Base-by-base conservation (phyloP, 2,797 vertebrate genomes). In the Protosalanx chinensis region DNA sequence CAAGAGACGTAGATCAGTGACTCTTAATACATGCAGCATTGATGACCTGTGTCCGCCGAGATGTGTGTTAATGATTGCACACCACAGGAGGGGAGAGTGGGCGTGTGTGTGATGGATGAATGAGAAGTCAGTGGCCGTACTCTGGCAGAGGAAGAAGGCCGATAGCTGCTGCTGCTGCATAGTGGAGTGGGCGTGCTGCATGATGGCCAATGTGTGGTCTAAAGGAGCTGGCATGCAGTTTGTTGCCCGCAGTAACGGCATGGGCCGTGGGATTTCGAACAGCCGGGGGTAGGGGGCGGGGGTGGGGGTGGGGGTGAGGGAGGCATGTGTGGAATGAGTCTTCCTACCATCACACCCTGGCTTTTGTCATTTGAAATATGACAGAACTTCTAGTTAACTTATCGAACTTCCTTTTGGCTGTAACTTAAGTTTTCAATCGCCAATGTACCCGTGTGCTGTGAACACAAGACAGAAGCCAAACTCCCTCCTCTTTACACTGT, bases 271-370 rank as follows among this genome's bases (percentile, higher is more conserved):
- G 74, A 70, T 77, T 76, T 76, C 71, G 78, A 76, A 68, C 67
- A 67, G 59, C 4, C 1, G 71, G 74, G 77, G 23, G 23, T 1
- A 27, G 23, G 23, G 23, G 23, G 23, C 23, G 23, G 23, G 23
- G 23, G 1, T 27, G 23, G 23, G 23, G 23, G 23, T 27, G 23
- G 23, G 23, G 23, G 23, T 27, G 23, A 27, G 23, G 74, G 81
- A 87, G 82, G 82, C 80, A 85, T 84, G 82, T 16, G 29, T 83
- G 84, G 85, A 90, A 89, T 87, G 80, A 87, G 67, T 68, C 65
- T 72, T 70, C 74, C 75, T 27, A 58, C 82, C 56, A 65, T 77
- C 76, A 74, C 84, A 84, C 83, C 84, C 82, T 84, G 81, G 78
- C 66, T 57, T 62, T 69, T 73, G 78, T 83, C 59, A 74, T 81